Conservation (phyloP, 2,113 vertebrate genomes). For the Carassius auratus region DNA sequence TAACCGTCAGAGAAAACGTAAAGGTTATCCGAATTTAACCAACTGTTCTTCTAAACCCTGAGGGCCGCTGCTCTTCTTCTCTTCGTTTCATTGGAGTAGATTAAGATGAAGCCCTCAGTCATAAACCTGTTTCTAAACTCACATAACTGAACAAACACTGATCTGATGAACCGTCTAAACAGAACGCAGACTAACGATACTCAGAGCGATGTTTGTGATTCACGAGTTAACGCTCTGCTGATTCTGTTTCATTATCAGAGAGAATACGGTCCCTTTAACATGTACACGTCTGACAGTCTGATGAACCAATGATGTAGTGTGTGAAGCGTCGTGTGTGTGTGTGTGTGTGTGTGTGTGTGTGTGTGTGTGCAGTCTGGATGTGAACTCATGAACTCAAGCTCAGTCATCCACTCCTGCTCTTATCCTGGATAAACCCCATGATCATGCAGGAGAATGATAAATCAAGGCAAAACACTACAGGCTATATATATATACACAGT, state of each 20-base stretch:
- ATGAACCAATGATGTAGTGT: constrained; percentile 9
- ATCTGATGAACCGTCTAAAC: neutral
- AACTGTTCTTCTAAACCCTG: constrained; percentile 73
- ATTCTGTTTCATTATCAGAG: constrained; percentile 40
- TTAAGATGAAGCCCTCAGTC: constrained; percentile 70
- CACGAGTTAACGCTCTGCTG: constrained; percentile 12
- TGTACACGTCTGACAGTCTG: constrained; percentile 63
- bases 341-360: no score
- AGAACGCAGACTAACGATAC: constrained; percentile 56
- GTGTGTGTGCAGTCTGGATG: constrained; percentile 6
- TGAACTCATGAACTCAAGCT: neutral
- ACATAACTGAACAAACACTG: constrained; percentile 55
- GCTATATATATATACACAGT: neutral
- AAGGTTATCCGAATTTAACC: constrained; percentile 71
- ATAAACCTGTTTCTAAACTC: constrained; percentile 75
- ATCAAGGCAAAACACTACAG: neutral
- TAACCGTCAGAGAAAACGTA: neutral
- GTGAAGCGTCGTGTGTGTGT: constrained; percentile 22
- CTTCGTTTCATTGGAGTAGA: neutral
- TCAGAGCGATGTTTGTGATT: constrained; percentile 71
- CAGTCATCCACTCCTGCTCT: neutral
- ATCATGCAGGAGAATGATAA: neutral
- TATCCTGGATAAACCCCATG: neutral
- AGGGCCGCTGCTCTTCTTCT: constrained; percentile 59
- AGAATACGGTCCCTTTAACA: constrained; percentile 79